Evolutionary conservation across 2,888 invertebrate genomes (phyloP).

Genomic region (Drosophila austrosaltans): DNA sequence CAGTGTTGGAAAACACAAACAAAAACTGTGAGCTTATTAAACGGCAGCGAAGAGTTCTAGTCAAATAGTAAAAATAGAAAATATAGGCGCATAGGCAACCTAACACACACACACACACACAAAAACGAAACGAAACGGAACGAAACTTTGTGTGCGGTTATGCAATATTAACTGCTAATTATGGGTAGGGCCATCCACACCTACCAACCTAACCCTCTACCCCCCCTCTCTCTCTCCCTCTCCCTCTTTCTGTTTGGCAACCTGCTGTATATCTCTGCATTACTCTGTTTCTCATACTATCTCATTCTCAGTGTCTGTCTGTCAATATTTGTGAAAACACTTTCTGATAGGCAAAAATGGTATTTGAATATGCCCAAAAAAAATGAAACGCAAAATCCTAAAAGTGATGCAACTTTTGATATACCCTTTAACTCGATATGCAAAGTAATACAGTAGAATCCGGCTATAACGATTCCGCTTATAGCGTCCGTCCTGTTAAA

Average conservation of each 20-base stretch:
- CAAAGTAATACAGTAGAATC: too few species aligned
- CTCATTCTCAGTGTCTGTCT: constrained; percentile 55
- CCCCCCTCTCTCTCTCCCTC: not conserved
- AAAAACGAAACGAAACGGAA: not conserved
- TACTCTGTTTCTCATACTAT: not conserved
- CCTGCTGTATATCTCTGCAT: not conserved
- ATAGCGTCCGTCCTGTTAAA: too few species aligned
- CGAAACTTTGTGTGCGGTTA: constrained; percentile 66
- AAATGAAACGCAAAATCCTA: not conserved
- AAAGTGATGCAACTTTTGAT: not conserved
- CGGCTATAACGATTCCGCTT: too few species aligned
- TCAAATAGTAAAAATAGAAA: constrained; percentile 71
- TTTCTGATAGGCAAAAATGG: constrained; percentile 77
- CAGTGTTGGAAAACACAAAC: constrained; percentile 77
- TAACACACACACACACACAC: not conserved
- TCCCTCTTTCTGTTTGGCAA: not conserved
- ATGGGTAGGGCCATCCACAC: constrained; percentile 40
- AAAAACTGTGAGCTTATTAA: constrained; percentile 78
- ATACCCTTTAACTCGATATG: not conserved
- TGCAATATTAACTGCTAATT: constrained; percentile 78
- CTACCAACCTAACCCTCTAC: not conserved
- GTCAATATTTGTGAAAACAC: constrained; percentile 82
- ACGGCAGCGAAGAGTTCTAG: constrained; percentile 63
- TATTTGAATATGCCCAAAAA: constrained; percentile 69
- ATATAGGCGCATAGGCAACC: constrained; percentile 9